These are phyloP conservation scores for Drosophila paulistorum DNA, from an alignment of 1,140 invertebrate genomes.

Conservation along the genomic window DNA sequence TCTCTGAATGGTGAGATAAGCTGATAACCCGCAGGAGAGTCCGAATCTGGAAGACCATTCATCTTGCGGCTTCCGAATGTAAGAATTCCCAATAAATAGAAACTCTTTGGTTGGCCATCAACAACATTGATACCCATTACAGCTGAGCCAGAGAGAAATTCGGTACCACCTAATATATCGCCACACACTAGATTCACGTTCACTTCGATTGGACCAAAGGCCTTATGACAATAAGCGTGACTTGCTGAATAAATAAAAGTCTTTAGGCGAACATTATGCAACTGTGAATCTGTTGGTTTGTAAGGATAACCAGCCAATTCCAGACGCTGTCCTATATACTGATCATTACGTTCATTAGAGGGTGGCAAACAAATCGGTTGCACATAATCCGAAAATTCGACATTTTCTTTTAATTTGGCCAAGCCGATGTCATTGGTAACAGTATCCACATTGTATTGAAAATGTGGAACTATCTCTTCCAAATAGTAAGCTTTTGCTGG, in stretches of 20 bases:
- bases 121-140: conserved; percentile 1
- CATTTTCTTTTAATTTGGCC: background rate
- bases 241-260: background rate
- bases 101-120: background rate
- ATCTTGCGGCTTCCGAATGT: background rate
- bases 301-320: background rate
- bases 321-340: background rate
- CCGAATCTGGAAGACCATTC: too few relatives aligned
- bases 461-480: conserved; percentile 1
- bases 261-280: background rate
- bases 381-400: background rate
- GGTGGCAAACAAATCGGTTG: conserved; percentile 15
- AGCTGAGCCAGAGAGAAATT: background rate
- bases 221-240: background rate
- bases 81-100: background rate
- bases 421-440: background rate
- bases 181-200: background rate
- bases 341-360: background rate
- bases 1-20: background rate
- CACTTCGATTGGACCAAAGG: fast-evolving
- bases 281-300: too few relatives aligned
- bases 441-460: background rate
- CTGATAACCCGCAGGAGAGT: background rate
- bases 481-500: background rate
- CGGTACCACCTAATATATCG: background rate